Evolutionary conservation across 1,140 invertebrate genomes (phyloP).

Genomic region (Leptonema lineaticorne): DNA sequence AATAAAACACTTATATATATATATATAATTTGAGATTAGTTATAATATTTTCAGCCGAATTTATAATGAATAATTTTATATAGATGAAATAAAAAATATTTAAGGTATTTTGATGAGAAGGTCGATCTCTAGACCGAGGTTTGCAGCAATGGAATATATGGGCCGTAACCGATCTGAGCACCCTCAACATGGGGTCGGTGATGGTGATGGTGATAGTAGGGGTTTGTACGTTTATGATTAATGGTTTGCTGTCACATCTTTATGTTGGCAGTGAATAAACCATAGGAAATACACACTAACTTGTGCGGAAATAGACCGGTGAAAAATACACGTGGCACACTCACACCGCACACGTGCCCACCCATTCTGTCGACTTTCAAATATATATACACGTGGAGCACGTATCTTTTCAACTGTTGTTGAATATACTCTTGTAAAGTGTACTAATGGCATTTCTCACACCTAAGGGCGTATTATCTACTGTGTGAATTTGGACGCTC

Average conservation of each 20-base stretch:
- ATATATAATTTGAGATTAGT: too few relatives aligned
- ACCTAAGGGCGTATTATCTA: too few relatives aligned
- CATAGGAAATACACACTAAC: conserved; percentile 40
- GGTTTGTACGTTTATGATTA: conserved; percentile 34
- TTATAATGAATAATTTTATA: not conserved
- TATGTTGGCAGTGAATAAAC: conserved; percentile 39
- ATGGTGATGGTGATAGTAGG: not conserved
- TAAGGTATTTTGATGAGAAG: not conserved
- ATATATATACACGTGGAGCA: too few relatives aligned
- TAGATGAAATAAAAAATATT: too few relatives aligned
- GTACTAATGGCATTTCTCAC: too few relatives aligned
- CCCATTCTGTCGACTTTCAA: too few relatives aligned
- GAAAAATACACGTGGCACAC: conserved; percentile 12
- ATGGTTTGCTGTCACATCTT: conserved; percentile 39
- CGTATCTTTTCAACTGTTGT: too few relatives aligned
- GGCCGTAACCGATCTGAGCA: not conserved
- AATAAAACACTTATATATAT: too few relatives aligned
- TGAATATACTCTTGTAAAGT: too few relatives aligned
- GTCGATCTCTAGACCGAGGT: not conserved
- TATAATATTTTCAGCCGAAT: too few relatives aligned
- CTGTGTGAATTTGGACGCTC: too few relatives aligned
- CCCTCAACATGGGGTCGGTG: not conserved
- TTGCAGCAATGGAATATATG: not conserved
- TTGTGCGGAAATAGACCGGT: conserved; percentile 35
- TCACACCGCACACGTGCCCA: too few relatives aligned